Evolutionary conservation across 2,113 vertebrate species (phyloP), one percentile per base, ranked within the genome.

Genomic region (Isichthys henryi): DNA sequence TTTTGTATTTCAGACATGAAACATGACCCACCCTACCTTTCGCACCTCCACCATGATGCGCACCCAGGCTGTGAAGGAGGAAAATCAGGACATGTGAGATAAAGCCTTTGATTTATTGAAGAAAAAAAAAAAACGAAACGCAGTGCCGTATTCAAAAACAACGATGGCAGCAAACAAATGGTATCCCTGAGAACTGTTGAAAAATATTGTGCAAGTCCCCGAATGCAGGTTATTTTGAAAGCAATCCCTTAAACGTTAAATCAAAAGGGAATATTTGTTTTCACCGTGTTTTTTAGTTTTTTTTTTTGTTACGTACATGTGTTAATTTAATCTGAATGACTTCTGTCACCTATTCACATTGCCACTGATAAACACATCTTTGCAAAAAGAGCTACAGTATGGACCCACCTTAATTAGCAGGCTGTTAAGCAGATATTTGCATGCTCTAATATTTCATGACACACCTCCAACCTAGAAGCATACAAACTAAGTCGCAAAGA

Each of bases 381-480:
- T 80, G 35, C 35, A 35, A 35, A 39, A 39, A 0, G 31, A 35
- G 15, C 70, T 15, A 43, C 19, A 15, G 6, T 80, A 17, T 43
- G 15, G 11, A 7, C 1, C 35, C 17, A 15, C 4, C 4, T 80
- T 80, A 80, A 35, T 77, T 39, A 39, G 58, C 10, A 70, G 62
- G 62, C 62, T 80, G 39, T 80, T 80, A 80, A 39, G 35, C 35
- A 80, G 15, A 80, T 39, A 43, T 80, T 43, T 43, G 74, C 35
- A 43, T 80, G 35, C 15, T 39, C 70, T 77, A 35, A 49, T 23
- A 13, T 95, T 94, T 94, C 93, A 93, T 94, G 94, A 95, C 94
- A 93, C 93, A 93, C 93, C 94, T 94, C 92, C 95, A 93, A 95
- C 93, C 35, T 80, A 95, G 95, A 95, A 95, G 92, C 93, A 19